Evolutionary conservation across 2,113 vertebrate species (phyloP), one percentile per base, ranked within the genome.

Genomic region (Panthera leo): DNA sequence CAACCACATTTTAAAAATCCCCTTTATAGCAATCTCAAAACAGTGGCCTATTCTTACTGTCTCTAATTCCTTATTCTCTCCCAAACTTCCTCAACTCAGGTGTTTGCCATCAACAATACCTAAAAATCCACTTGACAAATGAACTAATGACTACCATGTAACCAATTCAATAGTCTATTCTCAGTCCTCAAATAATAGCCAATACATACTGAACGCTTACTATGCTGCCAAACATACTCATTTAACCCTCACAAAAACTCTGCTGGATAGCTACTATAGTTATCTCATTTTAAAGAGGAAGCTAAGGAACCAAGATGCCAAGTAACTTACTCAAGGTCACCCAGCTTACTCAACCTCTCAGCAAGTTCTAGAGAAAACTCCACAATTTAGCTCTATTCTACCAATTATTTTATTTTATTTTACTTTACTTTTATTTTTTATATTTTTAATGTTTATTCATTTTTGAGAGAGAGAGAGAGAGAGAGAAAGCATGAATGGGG

Each of bases 241-340:
- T 65, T 79, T 73, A 88, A 65, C 73, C 45, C 45, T 80, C 68
- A 79, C 61, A 73, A 58, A 63, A 75, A 89, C 58, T 94, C 68
- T 86, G 39, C 86, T 39, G 34, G 80, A 73, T 10, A 96, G 36
- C 85, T 67, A 86, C 14, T 68, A 14, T 51, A 86, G 53, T 94
- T 42, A 84, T 21, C 23, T 89, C 39, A 96, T 70, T 80, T 71
- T 96, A 96, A 95, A 85, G 68, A 84, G 36, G 63, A 95, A 93
- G 82, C 18, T 31, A 80, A 89, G 36, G 23, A 27, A 91, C 53
- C 6, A 70, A 65, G 51, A 88, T 3, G 1, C 58, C 39, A 75
- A 78, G 10, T 58, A 83, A 95, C 36, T 95, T 76, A 12, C 12
- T 89, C 19, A 27, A 39, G n/a, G 53, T 93, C 48, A 70, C 45